Percentiles rank a stretch among this genome's conserved stretches.
Conservation (phyloP, 2,888 invertebrate species). For the Polydrusus tereticollis region DNA sequence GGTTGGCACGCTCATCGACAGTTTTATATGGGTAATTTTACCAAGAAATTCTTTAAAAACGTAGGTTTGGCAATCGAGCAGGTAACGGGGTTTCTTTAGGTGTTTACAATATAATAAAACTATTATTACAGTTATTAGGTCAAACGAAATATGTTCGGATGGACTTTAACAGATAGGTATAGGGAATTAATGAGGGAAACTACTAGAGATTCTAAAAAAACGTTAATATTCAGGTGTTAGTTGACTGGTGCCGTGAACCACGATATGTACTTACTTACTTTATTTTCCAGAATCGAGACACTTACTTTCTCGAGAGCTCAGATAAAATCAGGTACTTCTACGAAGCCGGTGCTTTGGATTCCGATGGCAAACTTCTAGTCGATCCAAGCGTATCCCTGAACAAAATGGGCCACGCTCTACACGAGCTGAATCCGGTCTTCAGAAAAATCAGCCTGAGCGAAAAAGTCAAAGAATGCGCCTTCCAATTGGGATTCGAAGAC, state of each 20-base stretch:
- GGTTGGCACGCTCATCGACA: too few relatives aligned
- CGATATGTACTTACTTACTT: background rate
- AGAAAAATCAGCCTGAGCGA: constrained; percentile 86
- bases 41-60: too few relatives aligned
- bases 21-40: too few relatives aligned
- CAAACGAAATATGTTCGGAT: too few relatives aligned
- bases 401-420: constrained; percentile 92
- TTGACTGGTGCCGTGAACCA: background rate
- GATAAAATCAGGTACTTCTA: constrained; percentile 94
- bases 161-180: too few relatives aligned
- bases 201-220: too few relatives aligned
- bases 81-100: too few relatives aligned
- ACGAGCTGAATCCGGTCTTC: constrained; percentile 85
- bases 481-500: constrained; percentile 78
- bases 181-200: too few relatives aligned
- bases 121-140: too few relatives aligned
- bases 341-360: constrained; percentile 84
- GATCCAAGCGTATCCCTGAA: constrained; percentile 78
- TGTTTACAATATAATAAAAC: too few relatives aligned
- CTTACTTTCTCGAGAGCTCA: constrained; percentile 91
- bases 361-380: constrained; percentile 80
- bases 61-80: too few relatives aligned
- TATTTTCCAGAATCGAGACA: constrained; percentile 72
- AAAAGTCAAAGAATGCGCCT: constrained; percentile 82
- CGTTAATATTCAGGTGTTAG: too few relatives aligned